A percentile compares a stretch with the other conserved stretches of the same genome.
Evolutionary conservation across 2,888 invertebrate genomes (phyloP).

Genomic region (Agrypnus murinus): DNA sequence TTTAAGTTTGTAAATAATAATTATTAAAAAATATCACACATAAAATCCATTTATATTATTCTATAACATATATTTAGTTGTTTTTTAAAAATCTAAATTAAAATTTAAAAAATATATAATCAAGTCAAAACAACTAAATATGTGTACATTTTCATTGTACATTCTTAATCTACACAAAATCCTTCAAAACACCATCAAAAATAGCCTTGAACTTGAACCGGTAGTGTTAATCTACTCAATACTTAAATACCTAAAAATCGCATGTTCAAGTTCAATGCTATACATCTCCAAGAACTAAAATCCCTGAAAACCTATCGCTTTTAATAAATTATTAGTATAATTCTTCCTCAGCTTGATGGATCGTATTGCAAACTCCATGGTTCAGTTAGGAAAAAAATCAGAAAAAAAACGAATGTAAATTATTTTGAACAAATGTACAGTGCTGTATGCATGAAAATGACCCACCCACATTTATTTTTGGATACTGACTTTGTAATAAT

Average conservation of each 20-base stretch:
- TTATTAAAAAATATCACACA: too few species aligned
- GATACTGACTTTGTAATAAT: slow-evolving; percentile 28
- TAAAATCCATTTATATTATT: slow-evolving; percentile 23
- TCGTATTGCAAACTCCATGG: slow-evolving; percentile 64
- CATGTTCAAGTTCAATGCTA: slow-evolving; percentile 34
- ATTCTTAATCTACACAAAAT: slow-evolving; percentile 20
- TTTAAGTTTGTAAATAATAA: background rate
- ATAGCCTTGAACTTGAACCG: slow-evolving; percentile 19
- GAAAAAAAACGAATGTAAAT: slow-evolving; percentile 45
- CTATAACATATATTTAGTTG: slow-evolving; percentile 18
- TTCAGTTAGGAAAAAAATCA: slow-evolving; percentile 44
- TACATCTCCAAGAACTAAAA: slow-evolving; percentile 1
- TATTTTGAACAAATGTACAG: slow-evolving; percentile 51
- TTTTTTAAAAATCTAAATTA: background rate
- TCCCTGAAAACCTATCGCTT: slow-evolving; percentile 40
- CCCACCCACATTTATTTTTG: slow-evolving; percentile 59
- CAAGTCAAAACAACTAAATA: slow-evolving; percentile 30
- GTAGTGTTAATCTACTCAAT: too few species aligned
- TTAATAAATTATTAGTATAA: slow-evolving; percentile 32
- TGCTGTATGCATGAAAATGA: slow-evolving; percentile 64
- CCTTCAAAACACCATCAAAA: slow-evolving; percentile 1
- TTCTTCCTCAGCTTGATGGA: slow-evolving; percentile 58
- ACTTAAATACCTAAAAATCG: background rate
- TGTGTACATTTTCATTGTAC: slow-evolving; percentile 22
- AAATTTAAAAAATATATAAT: background rate